Evolutionary conservation across 2,888 invertebrate species (phyloP).

Genomic region (Hipparchia sbordonii): DNA sequence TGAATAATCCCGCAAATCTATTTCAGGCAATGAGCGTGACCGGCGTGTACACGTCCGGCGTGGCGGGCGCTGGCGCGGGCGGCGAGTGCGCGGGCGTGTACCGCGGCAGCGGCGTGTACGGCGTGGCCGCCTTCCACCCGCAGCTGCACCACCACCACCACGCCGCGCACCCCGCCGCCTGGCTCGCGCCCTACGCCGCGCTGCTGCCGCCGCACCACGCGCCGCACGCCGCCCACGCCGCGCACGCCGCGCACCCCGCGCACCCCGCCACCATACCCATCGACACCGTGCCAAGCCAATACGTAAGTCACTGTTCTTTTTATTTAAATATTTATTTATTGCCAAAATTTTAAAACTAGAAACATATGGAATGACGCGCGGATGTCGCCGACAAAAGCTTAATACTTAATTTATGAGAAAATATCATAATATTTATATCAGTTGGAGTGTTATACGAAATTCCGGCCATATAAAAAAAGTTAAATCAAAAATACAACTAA

Average conservation of each 20-base stretch:
- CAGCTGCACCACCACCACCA: conserved; percentile 75
- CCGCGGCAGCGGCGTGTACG: conserved; percentile 74
- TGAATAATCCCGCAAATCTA: too few relatives aligned
- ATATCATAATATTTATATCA: too few relatives aligned
- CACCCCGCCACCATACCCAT: conserved; percentile 75
- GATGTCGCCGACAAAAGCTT: too few relatives aligned
- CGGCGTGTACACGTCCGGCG: conserved; percentile 71
- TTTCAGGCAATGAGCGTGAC: conserved; percentile 75
- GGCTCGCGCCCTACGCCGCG: conserved; percentile 76
- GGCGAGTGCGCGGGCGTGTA: conserved; percentile 73
- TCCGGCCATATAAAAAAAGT: not conserved
- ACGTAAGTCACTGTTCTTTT: conserved; percentile 58
- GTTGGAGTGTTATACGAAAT: not conserved
- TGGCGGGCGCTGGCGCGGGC: conserved; percentile 63
- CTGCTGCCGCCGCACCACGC: conserved; percentile 68
- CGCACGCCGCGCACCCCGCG: conserved; percentile 66
- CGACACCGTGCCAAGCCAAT: conserved; percentile 79
- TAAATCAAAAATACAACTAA: conserved; percentile 10
- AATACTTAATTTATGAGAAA: too few relatives aligned
- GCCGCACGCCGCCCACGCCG: conserved; percentile 64
- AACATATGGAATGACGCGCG: too few relatives aligned
- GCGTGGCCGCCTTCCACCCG: conserved; percentile 75
- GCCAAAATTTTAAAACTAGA: too few relatives aligned
- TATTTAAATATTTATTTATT: too few relatives aligned
- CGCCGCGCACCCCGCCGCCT: conserved; percentile 70